These are phyloP conservation scores for Pharmacophagus antenor DNA, from an alignment of 2,888 invertebrate genomes.

Conservation along the genomic window DNA sequence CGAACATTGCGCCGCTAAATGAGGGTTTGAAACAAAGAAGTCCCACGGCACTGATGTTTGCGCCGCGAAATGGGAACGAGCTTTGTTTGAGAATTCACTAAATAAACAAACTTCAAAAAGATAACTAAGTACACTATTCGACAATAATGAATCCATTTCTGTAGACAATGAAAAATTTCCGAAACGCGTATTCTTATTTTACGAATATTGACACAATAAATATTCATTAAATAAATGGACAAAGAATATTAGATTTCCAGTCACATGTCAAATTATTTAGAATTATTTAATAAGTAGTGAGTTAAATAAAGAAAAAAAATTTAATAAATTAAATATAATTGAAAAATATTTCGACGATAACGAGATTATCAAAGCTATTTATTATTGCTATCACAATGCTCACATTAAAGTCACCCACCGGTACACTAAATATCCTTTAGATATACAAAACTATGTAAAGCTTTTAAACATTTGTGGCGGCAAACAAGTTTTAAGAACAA, in stretches of 20 bases:
- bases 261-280: background rate
- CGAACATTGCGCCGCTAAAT: slow-evolving; percentile 42
- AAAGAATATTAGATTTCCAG: background rate
- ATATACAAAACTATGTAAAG: slow-evolving; percentile 11
- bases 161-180: background rate
- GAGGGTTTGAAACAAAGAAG: slow-evolving; percentile 50
- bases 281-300: background rate
- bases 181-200: background rate
- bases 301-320: background rate
- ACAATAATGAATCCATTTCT: slow-evolving; percentile 17
- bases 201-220: background rate
- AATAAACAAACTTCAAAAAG: slow-evolving; percentile 25
- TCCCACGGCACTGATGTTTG: slow-evolving; percentile 37
- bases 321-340: too few relatives aligned
- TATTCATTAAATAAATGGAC: background rate
- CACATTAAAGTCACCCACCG: slow-evolving; percentile 17
- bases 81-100: slow-evolving; percentile 28
- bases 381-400: slow-evolving; percentile 35
- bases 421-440: slow-evolving; percentile 1
- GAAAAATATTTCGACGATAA: slow-evolving; percentile 1
- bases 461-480: slow-evolving; percentile 17
- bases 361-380: slow-evolving; percentile 11
- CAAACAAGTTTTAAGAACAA: slow-evolving; percentile 12
- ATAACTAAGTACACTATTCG: slow-evolving; percentile 23
- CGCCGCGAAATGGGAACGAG: slow-evolving; percentile 32